Percentiles rank a stretch among this genome's conserved stretches.
Evolutionary conservation across 1,140 invertebrate genomes (phyloP).

Genomic region (Hycleus cichorii): DNA sequence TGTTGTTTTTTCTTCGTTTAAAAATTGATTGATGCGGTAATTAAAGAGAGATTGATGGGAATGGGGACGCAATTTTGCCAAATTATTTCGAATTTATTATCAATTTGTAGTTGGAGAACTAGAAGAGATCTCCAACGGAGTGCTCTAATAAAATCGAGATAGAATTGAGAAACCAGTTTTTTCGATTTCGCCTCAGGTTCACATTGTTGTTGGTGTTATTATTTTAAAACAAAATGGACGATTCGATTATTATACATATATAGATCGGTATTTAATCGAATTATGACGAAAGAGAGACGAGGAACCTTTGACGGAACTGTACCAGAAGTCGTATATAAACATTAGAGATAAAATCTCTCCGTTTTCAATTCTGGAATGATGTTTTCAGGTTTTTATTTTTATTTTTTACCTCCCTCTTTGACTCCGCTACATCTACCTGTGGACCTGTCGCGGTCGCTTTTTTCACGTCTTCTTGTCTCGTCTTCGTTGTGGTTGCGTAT

Average conservation of each 20-base stretch:
- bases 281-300: neutral
- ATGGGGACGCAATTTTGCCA: too few species aligned
- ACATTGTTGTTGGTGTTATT: neutral
- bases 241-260: constrained; percentile 1
- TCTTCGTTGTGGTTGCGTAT: too few species aligned
- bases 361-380: neutral
- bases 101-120: too few species aligned
- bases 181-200: neutral
- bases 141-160: constrained; percentile 18
- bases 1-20: too few species aligned
- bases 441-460: neutral
- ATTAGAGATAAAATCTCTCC: too few species aligned
- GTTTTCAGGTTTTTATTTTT: neutral
- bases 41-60: too few species aligned
- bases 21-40: too few species aligned
- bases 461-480: neutral
- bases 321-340: constrained; percentile 1
- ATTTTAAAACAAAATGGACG: neutral
- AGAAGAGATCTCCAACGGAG: constrained; percentile 4
- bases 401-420: neutral
- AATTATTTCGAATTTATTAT: too few species aligned
- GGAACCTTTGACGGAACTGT: constrained; percentile 9
- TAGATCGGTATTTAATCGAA: constrained; percentile 9
- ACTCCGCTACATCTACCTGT: neutral
- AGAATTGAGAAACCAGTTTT: constrained; percentile 11